Conservation (phyloP, 2,888 invertebrate genomes). For the Phalera bucephala region DNA sequence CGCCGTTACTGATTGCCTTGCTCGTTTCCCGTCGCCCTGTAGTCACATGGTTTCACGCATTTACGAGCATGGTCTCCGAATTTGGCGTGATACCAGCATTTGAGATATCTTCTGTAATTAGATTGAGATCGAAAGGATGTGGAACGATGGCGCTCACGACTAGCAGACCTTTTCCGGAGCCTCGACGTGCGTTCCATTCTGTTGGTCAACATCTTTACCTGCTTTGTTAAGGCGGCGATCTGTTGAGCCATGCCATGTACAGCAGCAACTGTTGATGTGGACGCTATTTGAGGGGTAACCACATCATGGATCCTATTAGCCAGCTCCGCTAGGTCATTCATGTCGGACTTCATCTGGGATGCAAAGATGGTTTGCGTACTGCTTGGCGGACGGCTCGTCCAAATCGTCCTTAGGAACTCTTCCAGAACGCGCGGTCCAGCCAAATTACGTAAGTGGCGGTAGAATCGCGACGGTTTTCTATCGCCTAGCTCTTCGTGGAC, state of each 20-base stretch:
- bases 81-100: slow-evolving; percentile 4
- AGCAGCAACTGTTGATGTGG: not conserved
- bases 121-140: not conserved
- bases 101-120: not conserved
- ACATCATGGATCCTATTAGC: no score
- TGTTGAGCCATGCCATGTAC: no score
- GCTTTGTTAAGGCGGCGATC: not conserved
- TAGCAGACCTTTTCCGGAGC: no score
- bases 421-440: slow-evolving; percentile 17
- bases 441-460: slow-evolving; percentile 11
- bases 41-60: slow-evolving; percentile 1
- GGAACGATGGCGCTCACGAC: not conserved
- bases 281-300: no score
- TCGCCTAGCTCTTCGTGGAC: slow-evolving; percentile 18
- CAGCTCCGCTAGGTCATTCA: no score
- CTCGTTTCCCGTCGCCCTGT: not conserved
- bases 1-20: slow-evolving; percentile 4
- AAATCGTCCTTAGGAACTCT: slow-evolving; percentile 8
- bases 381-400: no score
- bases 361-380: no score
- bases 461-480: slow-evolving; percentile 19
- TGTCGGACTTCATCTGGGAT: no score
- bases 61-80: not conserved
- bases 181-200: no score
- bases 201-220: not conserved